These are phyloP conservation scores for Patiria miniata DNA, from an alignment of 35 echinoderm and acorn worm genomes.

Conservation along the genomic window DNA sequence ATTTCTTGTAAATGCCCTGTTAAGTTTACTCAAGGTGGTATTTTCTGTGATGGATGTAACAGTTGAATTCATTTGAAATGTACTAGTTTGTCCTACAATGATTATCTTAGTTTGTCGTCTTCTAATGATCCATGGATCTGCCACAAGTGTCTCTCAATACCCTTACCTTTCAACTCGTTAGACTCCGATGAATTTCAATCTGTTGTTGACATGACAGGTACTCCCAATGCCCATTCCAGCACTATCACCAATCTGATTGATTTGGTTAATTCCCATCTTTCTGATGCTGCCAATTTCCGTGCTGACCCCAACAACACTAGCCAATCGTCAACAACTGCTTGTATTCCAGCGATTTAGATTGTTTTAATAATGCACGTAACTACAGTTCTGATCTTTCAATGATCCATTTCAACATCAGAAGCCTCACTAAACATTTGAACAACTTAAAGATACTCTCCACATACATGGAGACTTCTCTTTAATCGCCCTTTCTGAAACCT, in stretches of 20 bases:
- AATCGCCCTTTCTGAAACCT: neutral
- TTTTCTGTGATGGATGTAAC: neutral
- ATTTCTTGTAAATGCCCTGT: conserved; percentile 4
- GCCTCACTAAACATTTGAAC: neutral
- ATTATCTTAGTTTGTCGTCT: neutral
- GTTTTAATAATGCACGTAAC: neutral
- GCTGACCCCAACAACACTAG: neutral
- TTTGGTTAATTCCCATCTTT: neutral
- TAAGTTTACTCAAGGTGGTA: neutral
- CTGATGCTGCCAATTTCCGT: neutral
- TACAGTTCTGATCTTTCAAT: neutral
- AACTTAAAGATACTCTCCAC: neutral
- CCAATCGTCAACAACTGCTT: neutral
- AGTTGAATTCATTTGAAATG: neutral
- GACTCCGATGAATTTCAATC: neutral
- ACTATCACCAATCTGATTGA: neutral
- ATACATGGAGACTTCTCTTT: neutral
- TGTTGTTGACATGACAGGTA: neutral
- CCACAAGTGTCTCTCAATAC: neutral
- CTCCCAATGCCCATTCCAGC: neutral
- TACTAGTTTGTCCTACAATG: neutral
- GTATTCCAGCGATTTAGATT: neutral
- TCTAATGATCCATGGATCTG: conserved; percentile 1
- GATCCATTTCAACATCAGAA: conserved; percentile 4
- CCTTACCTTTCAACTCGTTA: conserved; percentile 4